phyloP scores from a whole-genome alignment of 2,797 vertebrate genomes.

The Phataginus tetradactyla region DNA sequence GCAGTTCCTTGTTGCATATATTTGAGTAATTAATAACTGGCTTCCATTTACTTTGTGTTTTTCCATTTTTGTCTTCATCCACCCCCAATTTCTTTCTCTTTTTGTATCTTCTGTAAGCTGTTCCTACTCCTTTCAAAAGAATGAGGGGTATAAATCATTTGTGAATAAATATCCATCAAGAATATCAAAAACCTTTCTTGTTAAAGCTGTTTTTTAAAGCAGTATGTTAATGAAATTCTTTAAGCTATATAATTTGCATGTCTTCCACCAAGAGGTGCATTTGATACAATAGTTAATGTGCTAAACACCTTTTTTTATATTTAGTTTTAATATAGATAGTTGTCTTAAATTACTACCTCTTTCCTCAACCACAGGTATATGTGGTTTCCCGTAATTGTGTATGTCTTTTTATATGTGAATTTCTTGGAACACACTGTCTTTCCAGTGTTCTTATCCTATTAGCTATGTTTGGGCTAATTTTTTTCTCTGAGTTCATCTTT shows the following conservation, averaged over 20 bases:
- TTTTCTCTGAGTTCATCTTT: slow-evolving; percentile 31
- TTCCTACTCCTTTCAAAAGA: slow-evolving; percentile 42
- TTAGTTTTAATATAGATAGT: background rate
- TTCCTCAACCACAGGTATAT: background rate
- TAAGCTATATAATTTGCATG: background rate
- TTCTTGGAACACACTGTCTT: slow-evolving; percentile 11
- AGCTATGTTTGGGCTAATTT: background rate
- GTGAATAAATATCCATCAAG: background rate
- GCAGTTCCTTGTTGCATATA: background rate
- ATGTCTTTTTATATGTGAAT: slow-evolving; percentile 24
- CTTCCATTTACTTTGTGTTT: background rate
- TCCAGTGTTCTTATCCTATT: background rate
- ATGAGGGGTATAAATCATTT: background rate
- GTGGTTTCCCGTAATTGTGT: background rate
- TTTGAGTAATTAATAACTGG: slow-evolving; percentile 7
- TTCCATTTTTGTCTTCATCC: slow-evolving; percentile 9
- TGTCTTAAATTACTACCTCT: background rate
- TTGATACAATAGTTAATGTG: background rate
- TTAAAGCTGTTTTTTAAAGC: slow-evolving; percentile 10
- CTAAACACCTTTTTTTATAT: background rate
- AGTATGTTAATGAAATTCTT: slow-evolving; percentile 1
- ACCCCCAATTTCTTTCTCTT: background rate
- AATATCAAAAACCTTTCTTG: background rate
- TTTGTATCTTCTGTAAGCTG: background rate
- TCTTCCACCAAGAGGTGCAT: background rate